phyloP scores from a whole-genome alignment of 1,140 invertebrate genomes.

The Leptopilina boulardi region DNA sequence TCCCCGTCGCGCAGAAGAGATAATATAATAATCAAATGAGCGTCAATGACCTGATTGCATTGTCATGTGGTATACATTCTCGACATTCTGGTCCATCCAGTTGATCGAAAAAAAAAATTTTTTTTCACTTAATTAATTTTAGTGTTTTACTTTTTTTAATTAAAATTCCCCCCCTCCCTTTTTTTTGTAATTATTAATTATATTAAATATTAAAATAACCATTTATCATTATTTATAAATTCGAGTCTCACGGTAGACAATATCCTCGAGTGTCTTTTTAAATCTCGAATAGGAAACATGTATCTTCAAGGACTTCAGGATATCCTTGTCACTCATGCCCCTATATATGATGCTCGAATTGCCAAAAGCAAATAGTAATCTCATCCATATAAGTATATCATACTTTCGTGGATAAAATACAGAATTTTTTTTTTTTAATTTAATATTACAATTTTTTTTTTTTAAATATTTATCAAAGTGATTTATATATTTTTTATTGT shows the following conservation, averaged over 20 bases:
- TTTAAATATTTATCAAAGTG: too few relatives aligned
- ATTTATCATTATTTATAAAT: too few relatives aligned
- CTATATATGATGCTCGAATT: neutral
- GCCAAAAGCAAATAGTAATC: neutral
- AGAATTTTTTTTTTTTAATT: too few relatives aligned
- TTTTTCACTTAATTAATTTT: too few relatives aligned
- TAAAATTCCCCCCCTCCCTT: too few relatives aligned
- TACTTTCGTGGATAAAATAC: too few relatives aligned
- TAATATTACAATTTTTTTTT: too few relatives aligned
- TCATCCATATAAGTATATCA: too few relatives aligned
- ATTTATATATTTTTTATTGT: too few relatives aligned
- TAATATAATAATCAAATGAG: slow-evolving; percentile 26
- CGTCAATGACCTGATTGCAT: slow-evolving; percentile 47
- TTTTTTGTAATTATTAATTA: too few relatives aligned
- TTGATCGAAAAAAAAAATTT: slow-evolving; percentile 45
- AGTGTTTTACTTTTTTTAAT: slow-evolving; percentile 20
- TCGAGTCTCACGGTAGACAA: neutral
- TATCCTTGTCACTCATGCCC: slow-evolving; percentile 3
- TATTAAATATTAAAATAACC: too few relatives aligned
- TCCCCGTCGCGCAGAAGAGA: slow-evolving; percentile 5
- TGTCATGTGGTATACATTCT: slow-evolving; percentile 54
- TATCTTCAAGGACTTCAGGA: slow-evolving; percentile 6
- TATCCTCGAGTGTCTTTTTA: neutral
- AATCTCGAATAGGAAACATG: neutral
- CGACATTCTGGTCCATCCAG: slow-evolving; percentile 51